Evolutionary conservation across 1,140 invertebrate species (phyloP).

Genomic region (Leptopilina clavipes): DNA sequence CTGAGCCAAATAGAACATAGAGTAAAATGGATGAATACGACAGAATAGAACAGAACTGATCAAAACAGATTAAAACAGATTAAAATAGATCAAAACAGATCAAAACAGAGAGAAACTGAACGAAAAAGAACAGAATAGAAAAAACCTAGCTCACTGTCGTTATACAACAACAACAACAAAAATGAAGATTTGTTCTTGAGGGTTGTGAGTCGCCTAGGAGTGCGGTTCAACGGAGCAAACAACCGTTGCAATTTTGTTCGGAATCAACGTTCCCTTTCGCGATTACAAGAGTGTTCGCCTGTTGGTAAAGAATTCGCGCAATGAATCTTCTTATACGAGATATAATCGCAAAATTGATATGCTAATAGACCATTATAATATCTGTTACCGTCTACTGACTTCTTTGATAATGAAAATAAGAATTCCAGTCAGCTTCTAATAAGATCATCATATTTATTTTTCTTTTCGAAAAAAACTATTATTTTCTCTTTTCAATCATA

Average conservation of each 20-base stretch:
- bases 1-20: neutral
- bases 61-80: neutral
- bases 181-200: neutral
- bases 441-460: too few species aligned
- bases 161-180: neutral
- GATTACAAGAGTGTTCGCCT: constrained; percentile 44
- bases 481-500: too few species aligned
- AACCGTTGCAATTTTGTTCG: constrained; percentile 36
- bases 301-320: constrained; percentile 40
- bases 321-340: constrained; percentile 30
- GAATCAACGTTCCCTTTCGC: constrained; percentile 35
- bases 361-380: constrained; percentile 22
- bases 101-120: too few species aligned
- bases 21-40: neutral
- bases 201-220: neutral
- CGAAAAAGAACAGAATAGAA: too few species aligned
- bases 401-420: neutral
- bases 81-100: too few species aligned
- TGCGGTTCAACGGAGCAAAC: constrained; percentile 37
- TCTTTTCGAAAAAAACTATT: too few species aligned
- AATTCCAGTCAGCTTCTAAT: neutral
- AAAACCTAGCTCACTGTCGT: too few species aligned
- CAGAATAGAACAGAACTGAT: neutral
- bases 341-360: constrained; percentile 13
- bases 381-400: constrained; percentile 3